These are phyloP conservation scores for Myotis lucifugus DNA, from an alignment of 2,113 vertebrate genomes.

Conservation along the genomic window DNA sequence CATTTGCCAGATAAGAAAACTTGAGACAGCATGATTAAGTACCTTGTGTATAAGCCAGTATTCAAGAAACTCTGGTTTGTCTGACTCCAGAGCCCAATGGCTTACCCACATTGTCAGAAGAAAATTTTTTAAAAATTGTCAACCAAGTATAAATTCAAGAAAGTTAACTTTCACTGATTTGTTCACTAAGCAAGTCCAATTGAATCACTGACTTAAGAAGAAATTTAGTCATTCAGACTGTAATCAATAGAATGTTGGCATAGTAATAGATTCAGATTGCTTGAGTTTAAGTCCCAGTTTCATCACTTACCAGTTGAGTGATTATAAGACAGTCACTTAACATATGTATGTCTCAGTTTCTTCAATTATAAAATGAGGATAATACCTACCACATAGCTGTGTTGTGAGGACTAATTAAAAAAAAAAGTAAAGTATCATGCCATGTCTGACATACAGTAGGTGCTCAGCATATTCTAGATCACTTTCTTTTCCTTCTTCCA, in stretches of 20 bases:
- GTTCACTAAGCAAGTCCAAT: neutral
- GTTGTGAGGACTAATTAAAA: neutral
- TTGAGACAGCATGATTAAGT: neutral
- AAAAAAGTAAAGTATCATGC: conserved; percentile 1
- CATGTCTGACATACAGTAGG: neutral
- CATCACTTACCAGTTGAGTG: conserved; percentile 11
- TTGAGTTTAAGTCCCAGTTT: conserved; percentile 34
- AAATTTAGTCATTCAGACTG: conserved; percentile 29
- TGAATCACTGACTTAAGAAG: conserved; percentile 49
- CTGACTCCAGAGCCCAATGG: neutral
- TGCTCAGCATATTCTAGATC: conserved; percentile 42
- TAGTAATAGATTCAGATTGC: conserved; percentile 30
- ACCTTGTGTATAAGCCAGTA: conserved; percentile 26
- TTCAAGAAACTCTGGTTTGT: conserved; percentile 34
- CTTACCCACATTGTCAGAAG: conserved; percentile 31
- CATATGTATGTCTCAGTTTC: neutral
- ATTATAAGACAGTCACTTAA: conserved; percentile 18
- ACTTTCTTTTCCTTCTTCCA: neutral
- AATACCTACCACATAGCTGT: neutral
- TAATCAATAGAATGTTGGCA: conserved; percentile 46
- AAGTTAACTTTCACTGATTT: conserved; percentile 37
- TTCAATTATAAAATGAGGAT: conserved; percentile 42
- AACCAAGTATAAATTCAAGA: conserved; percentile 20
- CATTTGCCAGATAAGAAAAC: conserved; percentile 35
- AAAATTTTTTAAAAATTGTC: neutral